Conservation (phyloP, 2,888 invertebrate genomes). For the Artemia sinica region DNA sequence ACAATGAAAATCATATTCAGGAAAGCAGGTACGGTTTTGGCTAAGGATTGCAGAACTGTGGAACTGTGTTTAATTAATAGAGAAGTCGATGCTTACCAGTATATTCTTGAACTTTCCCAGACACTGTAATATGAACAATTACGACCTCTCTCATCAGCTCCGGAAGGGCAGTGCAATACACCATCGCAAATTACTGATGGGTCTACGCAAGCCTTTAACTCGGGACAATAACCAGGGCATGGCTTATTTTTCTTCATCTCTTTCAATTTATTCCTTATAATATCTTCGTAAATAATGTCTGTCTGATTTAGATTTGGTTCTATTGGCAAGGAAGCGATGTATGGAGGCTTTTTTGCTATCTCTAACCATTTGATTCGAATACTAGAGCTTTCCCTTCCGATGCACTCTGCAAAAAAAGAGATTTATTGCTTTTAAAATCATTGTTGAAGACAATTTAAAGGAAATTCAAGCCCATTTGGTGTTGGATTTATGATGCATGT, state of each 20-base stretch:
- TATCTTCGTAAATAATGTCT: constrained; percentile 21
- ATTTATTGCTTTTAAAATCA: background rate
- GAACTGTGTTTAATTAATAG: too few species aligned
- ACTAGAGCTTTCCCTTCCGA: constrained; percentile 52
- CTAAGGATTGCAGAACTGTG: too few species aligned
- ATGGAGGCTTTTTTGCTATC: constrained; percentile 33
- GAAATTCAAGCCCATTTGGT: too few species aligned
- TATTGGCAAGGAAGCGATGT: constrained; percentile 24
- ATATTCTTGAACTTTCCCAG: background rate
- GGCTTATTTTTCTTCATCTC: constrained; percentile 15
- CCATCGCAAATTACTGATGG: constrained; percentile 64
- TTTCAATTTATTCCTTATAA: constrained; percentile 1
- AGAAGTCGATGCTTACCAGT: background rate
- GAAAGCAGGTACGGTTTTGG: too few species aligned
- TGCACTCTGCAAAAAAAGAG: constrained; percentile 40
- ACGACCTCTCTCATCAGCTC: constrained; percentile 58
- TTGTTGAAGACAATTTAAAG: too few species aligned
- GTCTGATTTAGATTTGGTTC: constrained; percentile 23
- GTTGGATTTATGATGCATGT: too few species aligned
- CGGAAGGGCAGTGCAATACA: constrained; percentile 56
- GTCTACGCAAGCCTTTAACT: constrained; percentile 60
- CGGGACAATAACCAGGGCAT: constrained; percentile 41
- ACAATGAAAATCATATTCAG: too few species aligned
- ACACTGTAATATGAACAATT: constrained; percentile 43
- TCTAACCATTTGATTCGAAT: constrained; percentile 69